phyloP scores from a whole-genome alignment of 2,797 vertebrate genomes.

The Typhlichthys subterraneus region DNA sequence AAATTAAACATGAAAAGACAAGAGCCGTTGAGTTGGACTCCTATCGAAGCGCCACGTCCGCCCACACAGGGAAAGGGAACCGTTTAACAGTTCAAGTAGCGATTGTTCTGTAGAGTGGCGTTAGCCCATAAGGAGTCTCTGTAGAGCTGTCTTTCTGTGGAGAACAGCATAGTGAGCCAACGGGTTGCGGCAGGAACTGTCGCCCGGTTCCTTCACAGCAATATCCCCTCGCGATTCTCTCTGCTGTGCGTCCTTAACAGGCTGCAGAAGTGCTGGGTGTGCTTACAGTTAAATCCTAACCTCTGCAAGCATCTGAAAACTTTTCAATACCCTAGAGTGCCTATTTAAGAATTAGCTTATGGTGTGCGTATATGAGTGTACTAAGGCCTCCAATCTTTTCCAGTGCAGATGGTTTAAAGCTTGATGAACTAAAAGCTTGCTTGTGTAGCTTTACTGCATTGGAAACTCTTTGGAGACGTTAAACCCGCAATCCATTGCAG shows the following conservation, averaged over 20 bases:
- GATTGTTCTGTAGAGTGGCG: not conserved
- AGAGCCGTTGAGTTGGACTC: too few relatives aligned
- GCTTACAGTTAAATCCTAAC: slow-evolving; percentile 46
- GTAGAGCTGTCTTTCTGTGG: not conserved
- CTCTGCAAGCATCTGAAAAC: slow-evolving; percentile 61
- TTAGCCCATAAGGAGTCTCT: not conserved
- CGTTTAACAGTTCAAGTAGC: not conserved
- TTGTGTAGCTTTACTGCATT: slow-evolving; percentile 75
- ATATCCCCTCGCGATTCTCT: slow-evolving; percentile 9
- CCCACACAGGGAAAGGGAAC: not conserved
- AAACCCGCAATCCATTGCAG: slow-evolving; percentile 84
- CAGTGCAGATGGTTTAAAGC: slow-evolving; percentile 79
- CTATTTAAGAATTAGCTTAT: slow-evolving; percentile 76
- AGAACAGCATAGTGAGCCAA: not conserved
- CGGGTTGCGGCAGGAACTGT: not conserved
- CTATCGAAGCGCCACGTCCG: too few relatives aligned
- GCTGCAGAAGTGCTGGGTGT: slow-evolving; percentile 26
- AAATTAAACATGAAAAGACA: too few relatives aligned
- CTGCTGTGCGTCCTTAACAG: slow-evolving; percentile 21
- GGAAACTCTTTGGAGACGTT: slow-evolving; percentile 81
- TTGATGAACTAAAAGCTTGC: slow-evolving; percentile 80
- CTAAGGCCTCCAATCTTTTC: slow-evolving; percentile 67
- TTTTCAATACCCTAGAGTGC: slow-evolving; percentile 62
- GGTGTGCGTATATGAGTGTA: slow-evolving; percentile 61
- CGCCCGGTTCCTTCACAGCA: slow-evolving; percentile 21